A percentile compares a stretch with the other conserved stretches of the same genome.
Evolutionary conservation across 2,888 invertebrate genomes (phyloP).

Genomic region (Creontiades dilutus): DNA sequence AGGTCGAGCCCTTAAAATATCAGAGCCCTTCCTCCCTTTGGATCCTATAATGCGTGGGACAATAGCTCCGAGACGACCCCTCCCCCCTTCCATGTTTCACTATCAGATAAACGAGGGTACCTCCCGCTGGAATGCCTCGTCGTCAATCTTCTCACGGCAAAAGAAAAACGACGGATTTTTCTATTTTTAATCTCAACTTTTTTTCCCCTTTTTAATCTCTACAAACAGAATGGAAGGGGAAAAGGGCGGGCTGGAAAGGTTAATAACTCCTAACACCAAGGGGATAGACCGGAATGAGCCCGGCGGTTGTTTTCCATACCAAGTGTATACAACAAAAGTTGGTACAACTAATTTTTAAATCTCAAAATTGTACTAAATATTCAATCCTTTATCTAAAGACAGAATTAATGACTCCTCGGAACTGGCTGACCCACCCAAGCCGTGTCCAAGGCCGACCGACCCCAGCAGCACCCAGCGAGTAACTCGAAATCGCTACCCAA

Average conservation of each 20-base stretch:
- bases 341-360: too few relatives aligned
- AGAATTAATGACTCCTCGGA: too few relatives aligned
- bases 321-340: too few relatives aligned
- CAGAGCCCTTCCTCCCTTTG: neutral
- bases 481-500: too few relatives aligned
- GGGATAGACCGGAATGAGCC: neutral
- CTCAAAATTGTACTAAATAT: too few relatives aligned
- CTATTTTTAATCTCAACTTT: neutral
- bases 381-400: too few relatives aligned
- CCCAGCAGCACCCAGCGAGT: too few relatives aligned
- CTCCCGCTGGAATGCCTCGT: neutral
- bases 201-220: neutral
- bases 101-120: conserved; percentile 38
- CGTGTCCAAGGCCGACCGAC: too few relatives aligned
- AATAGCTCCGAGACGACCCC: neutral
- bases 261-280: neutral
- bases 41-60: neutral
- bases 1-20: conserved; percentile 51
- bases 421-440: too few relatives aligned
- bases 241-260: neutral
- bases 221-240: neutral
- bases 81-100: neutral
- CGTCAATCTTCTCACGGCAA: conserved; percentile 41
- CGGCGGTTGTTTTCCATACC: too few relatives aligned
- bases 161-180: neutral